Percentiles rank a stretch among this genome's conserved stretches.
Conservation (phyloP, 1,140 invertebrate species). For the Neotoxoptera formosana region DNA sequence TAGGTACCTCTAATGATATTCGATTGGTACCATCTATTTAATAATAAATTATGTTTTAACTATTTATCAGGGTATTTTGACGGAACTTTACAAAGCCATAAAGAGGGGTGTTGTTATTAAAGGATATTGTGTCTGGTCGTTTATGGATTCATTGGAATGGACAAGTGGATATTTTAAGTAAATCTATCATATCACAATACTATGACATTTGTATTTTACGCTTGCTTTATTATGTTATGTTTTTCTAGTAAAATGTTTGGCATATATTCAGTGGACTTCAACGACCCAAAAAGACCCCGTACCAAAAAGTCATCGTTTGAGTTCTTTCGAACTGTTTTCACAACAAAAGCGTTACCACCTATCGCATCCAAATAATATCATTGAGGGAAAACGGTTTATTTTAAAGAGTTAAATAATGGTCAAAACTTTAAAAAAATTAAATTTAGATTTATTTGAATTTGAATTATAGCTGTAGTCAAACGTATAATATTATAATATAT, state of each 20-base stretch:
- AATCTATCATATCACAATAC: not conserved
- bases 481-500: not conserved
- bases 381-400: not conserved
- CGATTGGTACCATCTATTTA: not conserved
- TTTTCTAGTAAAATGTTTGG: not conserved
- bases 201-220: not conserved
- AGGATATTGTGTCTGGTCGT: not conserved
- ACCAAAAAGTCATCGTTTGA: not conserved
- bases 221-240: not conserved
- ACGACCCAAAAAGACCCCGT: not conserved
- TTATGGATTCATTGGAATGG: slow-evolving; percentile 13
- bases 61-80: not conserved
- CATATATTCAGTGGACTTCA: not conserved
- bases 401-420: not conserved
- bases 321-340: not conserved
- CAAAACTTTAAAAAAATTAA: not conserved
- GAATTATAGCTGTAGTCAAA: not conserved
- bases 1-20: not conserved
- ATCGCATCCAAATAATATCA: not conserved
- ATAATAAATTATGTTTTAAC: not conserved
- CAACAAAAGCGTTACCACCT: not conserved
- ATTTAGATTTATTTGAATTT: not conserved
- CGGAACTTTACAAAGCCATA: not conserved
- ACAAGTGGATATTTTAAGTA: not conserved
- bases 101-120: not conserved